Evolutionary conservation across 2,888 invertebrate genomes (phyloP), one percentile per base, ranked within the genome.

Genomic region (Heliconius ethilla): DNA sequence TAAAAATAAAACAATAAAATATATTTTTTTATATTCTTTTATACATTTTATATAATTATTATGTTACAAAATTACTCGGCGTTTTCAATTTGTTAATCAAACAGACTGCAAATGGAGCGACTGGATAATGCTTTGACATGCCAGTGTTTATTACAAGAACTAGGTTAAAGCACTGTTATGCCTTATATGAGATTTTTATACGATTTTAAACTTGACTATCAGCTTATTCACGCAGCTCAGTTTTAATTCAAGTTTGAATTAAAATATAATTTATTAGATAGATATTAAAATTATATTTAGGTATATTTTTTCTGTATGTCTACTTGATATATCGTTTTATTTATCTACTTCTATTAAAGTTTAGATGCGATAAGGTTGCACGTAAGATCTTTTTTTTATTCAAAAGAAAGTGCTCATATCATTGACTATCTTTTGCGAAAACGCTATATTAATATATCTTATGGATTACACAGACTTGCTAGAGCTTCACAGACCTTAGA

Each of bases 161-260:
- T 77, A 45, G 73, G 77, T 77, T 77, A 77, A 73, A 72, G 77
- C 77, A 77, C 77, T 77, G 73, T 67, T 77, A 73, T 77, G 72
- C 29, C 77, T 77, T 73, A 67, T 77, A 77, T 73, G 62, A 77
- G 72, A 66, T 77, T 77, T 27, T 59, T 73, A 74, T 66, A 62
- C 40, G 29, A 69, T 69, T 73, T 73, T 37, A 70, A 76, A 73
- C 27, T 27, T 74, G 63, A 63, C 6, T 40, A 25, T 27, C 25
- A 27, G 74, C 45, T 25, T 27, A 74, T 15, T 74, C 33, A 72
- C 29, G 70, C 51, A 72, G n/a, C 55, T 72, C 9, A 51, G 55
- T 55, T 51, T 72, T 33, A 29, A 13, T 13, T 72, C 29, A 2
- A 55, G 22, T 55, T 22, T 55, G 29, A 72, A n/a, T 25, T 67